Evolutionary conservation across 2,888 invertebrate genomes (phyloP), one percentile per base, ranked within the genome.

Genomic region (Eudasyphora cyanicolor): DNA sequence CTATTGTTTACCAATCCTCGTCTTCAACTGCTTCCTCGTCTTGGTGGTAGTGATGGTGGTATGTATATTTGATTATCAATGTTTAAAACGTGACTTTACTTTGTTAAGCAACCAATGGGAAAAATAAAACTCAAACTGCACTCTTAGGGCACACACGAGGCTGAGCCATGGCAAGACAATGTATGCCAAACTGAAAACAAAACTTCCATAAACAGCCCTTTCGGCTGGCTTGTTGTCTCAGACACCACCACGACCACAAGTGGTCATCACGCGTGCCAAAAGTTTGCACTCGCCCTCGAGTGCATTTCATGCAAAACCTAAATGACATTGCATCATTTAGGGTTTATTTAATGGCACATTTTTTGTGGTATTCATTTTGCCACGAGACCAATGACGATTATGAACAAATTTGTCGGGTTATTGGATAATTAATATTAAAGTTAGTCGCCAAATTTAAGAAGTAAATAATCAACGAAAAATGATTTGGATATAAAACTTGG

Each of bases 81-180:
- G 64, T 78, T 51, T 8, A 73, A 76, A 84, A 84, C 84, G 84
- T 84, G 84, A 84, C 84, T 84, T 84, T 76, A 76, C 78, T 67
- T 84, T 78, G 78, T 79, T 76, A 84, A 73, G 42, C 78, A 45
- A 45, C n/a, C 45, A 45, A 12, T 6, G n/a, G 45, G n/a, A 14
- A n/a, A 45, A 14, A 45, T 14, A n/a, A 45, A 45, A 45, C 32
- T 3, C 12, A n/a, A n/a, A n/a, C n/a, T n/a, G n/a, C n/a, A n/a
- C 45, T 24, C 42, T 42, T 24, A 12, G 60, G 57, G n/a, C n/a
- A 35, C 54, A 57, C 4, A 38, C 17, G 29, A 45, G 8, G 21
- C 62, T 62, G 19, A 71, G 35, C 19, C 10, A 5, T 35, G 24
- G 21, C 8, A 8, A 24, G 21, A 69, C 27, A 54, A 17, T 49